phyloP scores from a whole-genome alignment of 2,113 vertebrate genomes.

The Calonectris borealis region DNA sequence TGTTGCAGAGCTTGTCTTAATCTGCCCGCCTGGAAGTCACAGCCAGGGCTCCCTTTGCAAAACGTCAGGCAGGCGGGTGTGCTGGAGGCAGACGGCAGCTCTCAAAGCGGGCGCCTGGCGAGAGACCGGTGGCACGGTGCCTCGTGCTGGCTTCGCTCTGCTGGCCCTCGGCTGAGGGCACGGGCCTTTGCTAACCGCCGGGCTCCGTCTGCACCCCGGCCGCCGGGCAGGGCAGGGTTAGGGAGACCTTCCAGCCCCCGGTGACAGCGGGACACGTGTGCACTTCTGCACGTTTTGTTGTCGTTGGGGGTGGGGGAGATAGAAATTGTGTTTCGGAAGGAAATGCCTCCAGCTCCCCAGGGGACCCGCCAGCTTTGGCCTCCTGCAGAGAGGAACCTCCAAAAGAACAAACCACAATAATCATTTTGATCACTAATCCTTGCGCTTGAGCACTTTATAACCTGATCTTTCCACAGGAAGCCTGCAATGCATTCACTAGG shows the following conservation, averaged over 20 bases:
- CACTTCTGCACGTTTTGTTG: neutral
- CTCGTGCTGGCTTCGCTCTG: neutral
- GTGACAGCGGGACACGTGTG: fast-evolving
- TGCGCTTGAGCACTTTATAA: fast-evolving
- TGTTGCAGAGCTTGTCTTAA: neutral
- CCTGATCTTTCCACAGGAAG: neutral
- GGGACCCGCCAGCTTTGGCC: neutral
- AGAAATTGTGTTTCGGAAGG: neutral
- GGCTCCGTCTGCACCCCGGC: neutral
- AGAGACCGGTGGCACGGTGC: neutral
- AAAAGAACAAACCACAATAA: neutral
- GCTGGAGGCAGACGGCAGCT: neutral
- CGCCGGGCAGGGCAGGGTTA: neutral
- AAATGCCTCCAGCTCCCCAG: neutral
- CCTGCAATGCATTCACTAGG: fast-evolving
- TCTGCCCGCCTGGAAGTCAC: fast-evolving
- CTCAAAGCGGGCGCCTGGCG: fast-evolving
- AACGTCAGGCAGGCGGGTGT: fast-evolving
- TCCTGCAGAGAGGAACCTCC: neutral
- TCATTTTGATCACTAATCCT: neutral
- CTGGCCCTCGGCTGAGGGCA: neutral
- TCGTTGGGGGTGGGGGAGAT: fast-evolving
- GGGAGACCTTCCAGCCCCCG: neutral
- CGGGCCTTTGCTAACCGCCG: fast-evolving
- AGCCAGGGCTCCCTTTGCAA: too few species aligned